Evolutionary conservation across 2,113 vertebrate genomes (phyloP).

Genomic region (Danio rerio): GRCz12tu NC_133183.1:18616001-18616500

Average conservation of each 20-base stretch:
- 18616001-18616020: neutral
- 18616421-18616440: neutral
- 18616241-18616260: neutral
- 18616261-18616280: neutral
- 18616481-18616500: neutral
- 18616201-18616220: constrained; percentile 21
- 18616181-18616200: neutral
- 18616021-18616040: neutral
- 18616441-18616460: neutral
- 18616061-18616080: neutral
- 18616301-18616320: neutral
- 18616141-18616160: constrained; percentile 15
- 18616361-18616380: constrained; percentile 21
- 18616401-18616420: neutral
- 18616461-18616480: neutral
- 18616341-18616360: neutral
- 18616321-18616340: neutral
- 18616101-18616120: constrained; percentile 27
- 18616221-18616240: neutral
- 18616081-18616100: neutral
- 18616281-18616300: neutral
- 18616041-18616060: neutral
- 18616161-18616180: neutral
- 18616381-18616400: constrained; percentile 1
- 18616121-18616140: neutral